These are phyloP conservation scores for Falco novaeseelandiae DNA, from an alignment of 2,797 vertebrate genomes.

Conservation along the genomic window DNA sequence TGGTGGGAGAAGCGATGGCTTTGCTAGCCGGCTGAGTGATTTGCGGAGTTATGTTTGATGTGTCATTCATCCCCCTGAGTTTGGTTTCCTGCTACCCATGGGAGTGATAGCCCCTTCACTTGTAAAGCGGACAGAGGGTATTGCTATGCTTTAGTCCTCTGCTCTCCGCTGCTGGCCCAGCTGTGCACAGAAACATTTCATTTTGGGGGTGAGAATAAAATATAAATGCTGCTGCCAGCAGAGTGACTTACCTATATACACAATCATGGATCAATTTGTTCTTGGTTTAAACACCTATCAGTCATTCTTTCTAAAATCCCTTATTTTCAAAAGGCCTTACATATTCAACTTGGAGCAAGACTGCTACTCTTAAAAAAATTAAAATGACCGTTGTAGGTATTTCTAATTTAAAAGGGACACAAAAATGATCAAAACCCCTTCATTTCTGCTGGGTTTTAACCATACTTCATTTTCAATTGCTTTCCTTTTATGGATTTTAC, in stretches of 20 bases:
- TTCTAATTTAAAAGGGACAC: not conserved
- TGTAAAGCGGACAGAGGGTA: not conserved
- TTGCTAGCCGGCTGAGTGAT: not conserved
- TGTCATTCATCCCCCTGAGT: not conserved
- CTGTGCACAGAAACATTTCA: not conserved
- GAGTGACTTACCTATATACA: not conserved
- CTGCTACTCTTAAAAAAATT: not conserved
- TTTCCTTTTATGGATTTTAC: not conserved
- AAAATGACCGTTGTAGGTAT: rapidly evolving
- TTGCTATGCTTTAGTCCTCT: rapidly evolving
- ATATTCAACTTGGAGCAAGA: not conserved
- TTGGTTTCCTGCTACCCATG: not conserved
- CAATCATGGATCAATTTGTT: not conserved
- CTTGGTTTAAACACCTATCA: not conserved
- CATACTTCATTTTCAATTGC: not conserved
- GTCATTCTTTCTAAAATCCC: not conserved
- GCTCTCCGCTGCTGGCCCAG: not conserved
- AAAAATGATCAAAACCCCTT: not conserved
- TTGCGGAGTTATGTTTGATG: not conserved
- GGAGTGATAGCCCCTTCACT: not conserved
- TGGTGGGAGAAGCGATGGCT: not conserved
- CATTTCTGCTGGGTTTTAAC: not conserved
- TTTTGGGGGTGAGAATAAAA: not conserved
- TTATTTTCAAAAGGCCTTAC: not conserved
- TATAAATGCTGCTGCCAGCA: not conserved